Evolutionary conservation across 1,140 invertebrate species (phyloP).

Genomic region (Hyphantria cunea): DNA sequence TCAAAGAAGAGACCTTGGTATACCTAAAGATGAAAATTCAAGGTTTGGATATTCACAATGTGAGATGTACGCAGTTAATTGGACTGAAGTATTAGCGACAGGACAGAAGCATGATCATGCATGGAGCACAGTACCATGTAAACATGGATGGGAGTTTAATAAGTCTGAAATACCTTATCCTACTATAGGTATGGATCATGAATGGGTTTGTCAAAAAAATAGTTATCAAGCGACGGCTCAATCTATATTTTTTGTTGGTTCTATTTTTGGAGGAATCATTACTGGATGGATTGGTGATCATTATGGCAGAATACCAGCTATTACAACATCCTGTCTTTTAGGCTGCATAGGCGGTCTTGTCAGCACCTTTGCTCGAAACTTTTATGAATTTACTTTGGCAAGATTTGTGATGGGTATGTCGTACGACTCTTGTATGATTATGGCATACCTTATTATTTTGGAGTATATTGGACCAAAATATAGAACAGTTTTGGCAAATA

Average conservation of each 20-base stretch:
- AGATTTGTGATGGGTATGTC: constrained; percentile 86
- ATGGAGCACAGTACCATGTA: constrained; percentile 73
- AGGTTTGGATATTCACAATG: constrained; percentile 68
- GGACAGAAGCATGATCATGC: constrained; percentile 43
- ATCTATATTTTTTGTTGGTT: constrained; percentile 85
- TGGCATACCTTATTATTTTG: constrained; percentile 83
- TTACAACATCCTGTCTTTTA: constrained; percentile 84
- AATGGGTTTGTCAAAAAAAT: constrained; percentile 85
- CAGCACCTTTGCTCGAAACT: constrained; percentile 84
- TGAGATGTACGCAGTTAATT: constrained; percentile 55
- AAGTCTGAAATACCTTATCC: constrained; percentile 75
- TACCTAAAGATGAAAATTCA: constrained; percentile 52
- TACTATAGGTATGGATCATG: constrained; percentile 75
- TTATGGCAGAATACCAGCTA: constrained; percentile 84
- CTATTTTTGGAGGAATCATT: constrained; percentile 86
- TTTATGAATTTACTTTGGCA: constrained; percentile 83
- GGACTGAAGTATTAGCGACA: constrained; percentile 52
- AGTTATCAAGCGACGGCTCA: constrained; percentile 86
- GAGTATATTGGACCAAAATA: constrained; percentile 85
- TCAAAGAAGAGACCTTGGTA: constrained; percentile 60
- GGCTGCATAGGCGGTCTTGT: constrained; percentile 84
- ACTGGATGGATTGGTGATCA: constrained; percentile 87
- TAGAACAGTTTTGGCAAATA: constrained; percentile 83
- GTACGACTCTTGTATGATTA: constrained; percentile 92
- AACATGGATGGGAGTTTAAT: constrained; percentile 84